Conservation (phyloP, 2,797 vertebrate species). For the Siniperca obscura region DNA sequence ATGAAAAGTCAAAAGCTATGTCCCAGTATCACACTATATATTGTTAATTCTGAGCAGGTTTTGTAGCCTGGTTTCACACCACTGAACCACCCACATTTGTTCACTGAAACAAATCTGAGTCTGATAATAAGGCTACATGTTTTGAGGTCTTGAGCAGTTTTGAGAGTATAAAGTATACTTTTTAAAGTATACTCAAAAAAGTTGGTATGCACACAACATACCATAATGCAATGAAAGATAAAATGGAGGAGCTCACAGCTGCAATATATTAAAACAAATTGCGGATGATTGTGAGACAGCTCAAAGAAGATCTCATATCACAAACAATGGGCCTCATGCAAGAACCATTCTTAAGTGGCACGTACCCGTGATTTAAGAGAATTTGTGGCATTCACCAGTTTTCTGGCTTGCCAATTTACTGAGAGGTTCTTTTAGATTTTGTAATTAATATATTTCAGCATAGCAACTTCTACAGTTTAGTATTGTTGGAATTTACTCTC, state of each 20-base stretch:
- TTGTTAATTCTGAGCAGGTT: not conserved
- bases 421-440: not conserved
- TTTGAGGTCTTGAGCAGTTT: not conserved
- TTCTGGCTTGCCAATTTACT: no score
- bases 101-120: not conserved
- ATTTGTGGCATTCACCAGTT: not conserved
- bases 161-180: not conserved
- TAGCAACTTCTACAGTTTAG: not conserved
- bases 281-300: not conserved
- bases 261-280: not conserved
- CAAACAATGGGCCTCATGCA: not conserved
- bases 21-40: not conserved
- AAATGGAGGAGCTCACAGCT: not conserved
- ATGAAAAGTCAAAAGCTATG: not conserved
- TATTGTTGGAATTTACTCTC: not conserved
- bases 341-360: not conserved
- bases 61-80: not conserved
- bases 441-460: not conserved
- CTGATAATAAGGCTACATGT: not conserved
- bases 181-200: not conserved
- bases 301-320: not conserved
- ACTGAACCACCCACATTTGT: not conserved
- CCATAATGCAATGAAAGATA: not conserved
- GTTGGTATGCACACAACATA: not conserved
- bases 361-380: not conserved